Percentiles rank a stretch among this genome's conserved stretches.
Conservation (phyloP, 2,113 vertebrate species). For the Platanista minor region DNA sequence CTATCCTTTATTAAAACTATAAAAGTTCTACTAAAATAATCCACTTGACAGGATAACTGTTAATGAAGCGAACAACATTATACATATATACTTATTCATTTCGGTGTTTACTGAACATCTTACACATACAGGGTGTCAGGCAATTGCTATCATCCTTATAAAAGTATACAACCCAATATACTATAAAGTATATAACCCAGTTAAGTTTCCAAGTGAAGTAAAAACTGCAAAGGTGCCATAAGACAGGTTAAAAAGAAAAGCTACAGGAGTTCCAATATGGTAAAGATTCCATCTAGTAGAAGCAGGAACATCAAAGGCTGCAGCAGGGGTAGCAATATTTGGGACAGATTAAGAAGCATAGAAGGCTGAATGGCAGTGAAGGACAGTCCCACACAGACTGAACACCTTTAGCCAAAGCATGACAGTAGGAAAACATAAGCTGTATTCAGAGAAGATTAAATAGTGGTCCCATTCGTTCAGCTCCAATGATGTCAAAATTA, state of each 20-base stretch:
- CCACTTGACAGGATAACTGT: background rate
- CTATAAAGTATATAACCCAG: background rate
- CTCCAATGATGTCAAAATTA: slow-evolving; percentile 29
- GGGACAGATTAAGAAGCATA: background rate
- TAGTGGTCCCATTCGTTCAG: background rate
- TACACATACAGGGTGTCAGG: background rate
- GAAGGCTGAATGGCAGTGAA: background rate
- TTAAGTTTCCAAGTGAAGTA: background rate
- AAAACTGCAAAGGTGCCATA: background rate
- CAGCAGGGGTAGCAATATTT: background rate
- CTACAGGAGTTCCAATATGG: background rate
- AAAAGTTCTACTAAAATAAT: slow-evolving; percentile 29
- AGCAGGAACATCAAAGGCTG: background rate
- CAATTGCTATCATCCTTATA: background rate
- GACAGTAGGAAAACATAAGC: slow-evolving; percentile 19
- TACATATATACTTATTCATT: background rate
- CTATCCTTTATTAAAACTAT: background rate
- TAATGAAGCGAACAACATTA: background rate
- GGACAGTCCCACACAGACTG: background rate
- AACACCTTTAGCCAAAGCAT: slow-evolving; percentile 47
- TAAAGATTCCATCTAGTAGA: background rate
- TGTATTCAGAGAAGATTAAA: slow-evolving; percentile 40
- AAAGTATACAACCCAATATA: background rate
- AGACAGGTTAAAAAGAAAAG: background rate
- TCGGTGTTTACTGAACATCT: background rate